Base-by-base conservation (phyloP, 2,797 vertebrate genomes). In the Euphonia xanthogaster region DNA sequence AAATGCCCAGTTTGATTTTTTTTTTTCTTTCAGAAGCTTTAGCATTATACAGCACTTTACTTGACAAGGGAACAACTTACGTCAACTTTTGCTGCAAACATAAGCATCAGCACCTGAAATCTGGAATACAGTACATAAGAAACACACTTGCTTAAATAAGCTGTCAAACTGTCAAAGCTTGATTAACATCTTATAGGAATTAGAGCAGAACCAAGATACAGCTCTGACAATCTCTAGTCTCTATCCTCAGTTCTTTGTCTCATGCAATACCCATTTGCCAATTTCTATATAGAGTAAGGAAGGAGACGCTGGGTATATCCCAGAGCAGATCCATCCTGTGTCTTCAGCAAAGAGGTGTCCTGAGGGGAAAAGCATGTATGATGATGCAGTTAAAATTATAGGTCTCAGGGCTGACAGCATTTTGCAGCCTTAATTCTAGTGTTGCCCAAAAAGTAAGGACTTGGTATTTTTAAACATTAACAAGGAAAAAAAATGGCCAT, bases 1-100 rank as follows among this genome's bases (percentile, higher is more conserved):
- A 81, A 91, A 94, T 93, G 92, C n/a, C 48, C 10, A 5, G 50
- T 78, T 93, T 90, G 74, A 71, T 60, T 74, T 89, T 72, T 70
- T 70, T 37, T 88, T 82, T 58, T 40, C 14, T 60, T 60, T 39
- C 67, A 50, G 74, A 67, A 88, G 42, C 63, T 92, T 91, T 74
- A 93, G 35, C 86, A 76, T 90, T 87, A 50, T 51, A 24, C 47
- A 94, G 67, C 93, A 85, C 50, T 96, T 94, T n/a, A 37, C 39
- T 61, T 79, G 55, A 76, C 53, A 10, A 2, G 50, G 15, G 48
- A 94, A 77, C 35, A 87, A 30, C 51, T 82, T 73, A n/a, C 3
- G 6, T 35, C 37, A 77, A 87, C 78, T 91, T 91, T 42, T 44
- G 9, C 55, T 82, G 60, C 60, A 76, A 85, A 60, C 18, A 14